Evolutionary conservation across 2,888 invertebrate species (phyloP), one percentile per base, ranked within the genome.

Genomic region (Hanleya hanleyi): DNA sequence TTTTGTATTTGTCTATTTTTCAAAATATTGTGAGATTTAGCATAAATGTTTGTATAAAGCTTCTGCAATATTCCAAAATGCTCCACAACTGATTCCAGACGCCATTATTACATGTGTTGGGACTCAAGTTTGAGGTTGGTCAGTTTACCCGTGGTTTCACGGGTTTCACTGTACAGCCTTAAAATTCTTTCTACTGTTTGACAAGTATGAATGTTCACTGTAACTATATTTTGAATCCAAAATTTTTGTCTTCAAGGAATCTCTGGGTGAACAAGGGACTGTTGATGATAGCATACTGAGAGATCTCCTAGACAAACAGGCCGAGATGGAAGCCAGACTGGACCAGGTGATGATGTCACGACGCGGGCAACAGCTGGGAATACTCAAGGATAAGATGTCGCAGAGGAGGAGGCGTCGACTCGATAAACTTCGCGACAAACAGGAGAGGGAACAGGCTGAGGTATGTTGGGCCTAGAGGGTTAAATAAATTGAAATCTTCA

Each of bases 391-490:
- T 35, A 83, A 83, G 41, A 80, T 87, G 82, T 83, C 80, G 0
- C 81, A 82, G 41, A 70, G 84, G 69, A 78, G 86, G 29, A 79
- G 76, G 70, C 81, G 77, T 70, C 75, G 75, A 38, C 68, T 86
- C 49, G 80, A 78, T 37, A 81, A 83, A 26, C 82, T 87, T 15
- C 75, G 79, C 18, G 83, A 87, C 47, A 76, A 83, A 51, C 87
- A 88, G 65, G 88, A 88, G 62, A 77, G 79, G 35, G 86, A 86
- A 66, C 83, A 84, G 69, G 83, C 80, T 70, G 84, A 87, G 77
- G 87, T 87, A 70, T 68, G 70, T 38, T 41, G 9, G 18, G 18
- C 41, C 41, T 41, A 12, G 41, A 41, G 9, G 18, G 9, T 41
- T 41, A 41, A 41, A 41, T 41, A 9, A 41, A 12, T 41, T 41